phyloP scores from a whole-genome alignment of 2,888 invertebrate species.

The Epirrita christyi region DNA sequence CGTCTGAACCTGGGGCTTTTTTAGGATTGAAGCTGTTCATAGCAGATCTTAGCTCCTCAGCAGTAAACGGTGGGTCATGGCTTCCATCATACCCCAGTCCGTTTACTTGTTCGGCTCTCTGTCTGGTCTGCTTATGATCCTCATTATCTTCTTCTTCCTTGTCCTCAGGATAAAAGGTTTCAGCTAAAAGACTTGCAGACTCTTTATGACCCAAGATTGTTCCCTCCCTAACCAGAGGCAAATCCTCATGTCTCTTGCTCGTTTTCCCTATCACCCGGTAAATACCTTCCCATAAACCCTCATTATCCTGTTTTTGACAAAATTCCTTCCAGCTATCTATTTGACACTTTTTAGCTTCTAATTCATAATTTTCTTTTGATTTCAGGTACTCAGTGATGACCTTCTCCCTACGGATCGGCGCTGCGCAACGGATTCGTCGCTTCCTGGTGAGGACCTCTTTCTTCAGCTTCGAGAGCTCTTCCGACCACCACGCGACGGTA shows the following conservation, averaged over 20 bases:
- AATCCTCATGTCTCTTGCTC: background rate
- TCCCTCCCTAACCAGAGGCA: background rate
- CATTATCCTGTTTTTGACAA: background rate
- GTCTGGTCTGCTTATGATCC: no score
- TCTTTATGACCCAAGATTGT: background rate
- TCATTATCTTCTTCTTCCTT: no score
- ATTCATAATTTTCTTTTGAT: slow-evolving; percentile 30
- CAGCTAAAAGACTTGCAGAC: slow-evolving; percentile 8
- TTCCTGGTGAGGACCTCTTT: slow-evolving; percentile 22
- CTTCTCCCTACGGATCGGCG: background rate
- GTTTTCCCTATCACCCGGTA: slow-evolving; percentile 13
- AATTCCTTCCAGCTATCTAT: slow-evolving; percentile 18
- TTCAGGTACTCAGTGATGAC: slow-evolving; percentile 33
- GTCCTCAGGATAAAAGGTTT: slow-evolving; percentile 20
- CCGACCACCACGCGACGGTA: background rate
- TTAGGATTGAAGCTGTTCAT: slow-evolving; percentile 25
- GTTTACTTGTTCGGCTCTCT: background rate
- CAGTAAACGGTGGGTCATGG: slow-evolving; percentile 30
- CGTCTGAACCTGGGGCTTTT: slow-evolving; percentile 27
- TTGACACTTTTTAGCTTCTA: slow-evolving; percentile 3
- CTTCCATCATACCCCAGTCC: background rate
- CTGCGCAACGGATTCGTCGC: slow-evolving; percentile 20
- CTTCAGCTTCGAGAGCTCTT: slow-evolving; percentile 28
- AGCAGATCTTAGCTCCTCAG: slow-evolving; percentile 10
- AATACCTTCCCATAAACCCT: slow-evolving; percentile 5